phyloP scores from a whole-genome alignment of 2,113 vertebrate genomes.

The Ochotona curzoniae region DNA sequence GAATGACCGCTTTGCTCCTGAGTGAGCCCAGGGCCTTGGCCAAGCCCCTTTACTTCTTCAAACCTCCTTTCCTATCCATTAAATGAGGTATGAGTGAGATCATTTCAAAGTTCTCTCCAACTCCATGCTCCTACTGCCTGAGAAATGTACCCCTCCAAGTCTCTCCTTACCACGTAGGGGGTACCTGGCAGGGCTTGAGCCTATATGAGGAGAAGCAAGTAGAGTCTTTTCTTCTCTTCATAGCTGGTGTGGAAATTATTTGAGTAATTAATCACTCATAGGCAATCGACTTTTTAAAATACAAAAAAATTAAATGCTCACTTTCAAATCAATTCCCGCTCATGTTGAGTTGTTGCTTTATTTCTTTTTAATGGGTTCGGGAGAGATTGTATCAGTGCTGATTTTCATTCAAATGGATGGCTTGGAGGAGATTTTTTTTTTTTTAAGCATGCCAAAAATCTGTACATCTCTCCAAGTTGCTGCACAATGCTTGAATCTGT shows the following conservation, averaged over 20 bases:
- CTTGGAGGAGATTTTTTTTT: constrained; percentile 55
- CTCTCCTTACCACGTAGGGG: not conserved
- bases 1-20: not conserved
- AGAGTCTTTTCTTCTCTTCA: constrained; percentile 46
- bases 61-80: constrained; percentile 1
- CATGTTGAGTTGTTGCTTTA: constrained; percentile 42
- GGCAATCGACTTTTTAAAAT: constrained; percentile 60
- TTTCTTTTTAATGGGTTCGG: constrained; percentile 59
- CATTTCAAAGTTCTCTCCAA: constrained; percentile 5
- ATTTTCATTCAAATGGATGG: constrained; percentile 72
- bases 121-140: not conserved
- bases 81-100: not conserved
- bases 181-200: not conserved
- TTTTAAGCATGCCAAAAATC: constrained; percentile 67
- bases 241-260: constrained; percentile 60
- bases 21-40: not conserved
- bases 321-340: constrained; percentile 53
- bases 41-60: not conserved
- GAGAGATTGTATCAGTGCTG: constrained; percentile 36
- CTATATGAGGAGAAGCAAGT: not conserved
- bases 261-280: constrained; percentile 65
- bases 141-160: not conserved
- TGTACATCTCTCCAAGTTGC: constrained; percentile 56
- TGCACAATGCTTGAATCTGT: constrained; percentile 12
- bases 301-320: constrained; percentile 61